These are phyloP conservation scores for Hoplostethus mediterraneus DNA, from an alignment of 2,797 vertebrate species.

Conservation along the genomic window DNA sequence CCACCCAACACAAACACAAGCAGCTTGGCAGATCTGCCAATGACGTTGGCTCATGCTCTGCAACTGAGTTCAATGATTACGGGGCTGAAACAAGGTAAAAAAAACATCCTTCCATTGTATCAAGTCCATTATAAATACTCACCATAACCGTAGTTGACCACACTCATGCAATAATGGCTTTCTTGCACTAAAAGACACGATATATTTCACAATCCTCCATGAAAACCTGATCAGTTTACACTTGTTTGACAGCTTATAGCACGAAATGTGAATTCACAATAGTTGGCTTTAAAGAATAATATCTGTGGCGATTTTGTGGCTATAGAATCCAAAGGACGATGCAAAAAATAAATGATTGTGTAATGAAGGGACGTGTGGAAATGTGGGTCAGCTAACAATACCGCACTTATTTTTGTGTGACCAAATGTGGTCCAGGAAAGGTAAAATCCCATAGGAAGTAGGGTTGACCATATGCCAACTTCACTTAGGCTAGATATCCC, in stretches of 20 bases:
- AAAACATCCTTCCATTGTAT: constrained; percentile 34
- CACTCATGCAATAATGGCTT: constrained; percentile 6
- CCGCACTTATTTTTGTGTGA: neutral
- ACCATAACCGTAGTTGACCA: constrained; percentile 10
- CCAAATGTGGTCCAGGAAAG: too few species aligned
- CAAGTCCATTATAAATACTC: constrained; percentile 33
- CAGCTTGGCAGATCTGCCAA: constrained; percentile 62
- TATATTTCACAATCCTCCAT: neutral
- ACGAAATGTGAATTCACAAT: neutral
- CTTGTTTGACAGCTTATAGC: neutral
- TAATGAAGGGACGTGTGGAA: neutral
- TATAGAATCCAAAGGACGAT: neutral
- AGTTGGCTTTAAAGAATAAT: neutral
- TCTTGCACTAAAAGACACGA: constrained; percentile 6
- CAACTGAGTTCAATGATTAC: constrained; percentile 61
- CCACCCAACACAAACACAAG: constrained; percentile 67
- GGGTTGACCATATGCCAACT: neutral
- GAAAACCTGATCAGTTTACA: neutral
- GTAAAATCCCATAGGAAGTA: neutral
- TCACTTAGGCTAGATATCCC: neutral
- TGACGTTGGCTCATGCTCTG: constrained; percentile 53
- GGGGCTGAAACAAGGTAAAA: constrained; percentile 42
- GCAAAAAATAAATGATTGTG: neutral
- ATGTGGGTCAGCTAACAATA: neutral
- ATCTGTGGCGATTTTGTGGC: neutral